Evolutionary conservation across 2,113 vertebrate species (phyloP), one percentile per base, ranked within the genome.

Genomic region (Motacilla alba): DNA sequence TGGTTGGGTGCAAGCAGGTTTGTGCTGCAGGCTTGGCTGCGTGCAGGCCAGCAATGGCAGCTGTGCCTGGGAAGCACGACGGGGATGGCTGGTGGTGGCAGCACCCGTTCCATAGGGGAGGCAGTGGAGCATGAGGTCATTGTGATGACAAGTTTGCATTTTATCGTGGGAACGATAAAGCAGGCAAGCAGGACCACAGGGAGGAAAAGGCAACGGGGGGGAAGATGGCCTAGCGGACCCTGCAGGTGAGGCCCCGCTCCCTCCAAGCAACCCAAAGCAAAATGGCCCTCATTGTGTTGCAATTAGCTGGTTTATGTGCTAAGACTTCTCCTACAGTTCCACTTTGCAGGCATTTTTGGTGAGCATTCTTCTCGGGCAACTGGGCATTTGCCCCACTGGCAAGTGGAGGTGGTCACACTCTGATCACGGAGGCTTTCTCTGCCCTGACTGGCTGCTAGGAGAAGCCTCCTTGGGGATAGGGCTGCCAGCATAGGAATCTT

Each of bases 161-260:
- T 35, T 35, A 35, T 47, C 47, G 9, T 4, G 3, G 17, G 24
- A 68, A 27, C 6, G 4, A 15, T 35, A 26, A 49, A 27, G 33
- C 33, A 68, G 24, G 66, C 24, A 27, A 49, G 33, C 33, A 20
- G 24, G 33, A 35, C 44, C 22, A 24, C 24, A 49, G 24, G 44
- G 16, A 49, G 17, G 44, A 35, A 68, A 35, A 68, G 23, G 66
- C 7, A 1, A 47, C 0, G 1, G 24, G 12, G 12, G 43, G 23
- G 17, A 47, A 11, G 8, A 22, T 26, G 44, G 31, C 44, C 3
- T 1, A 67, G 31, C 2, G 1, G 46, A 50, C 46, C 26, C n/a
- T 37, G 15, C 18, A 69, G 66, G 13, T 2, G 5, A 69, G n/a
- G 13, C 26, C 18, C 7, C 0, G 5, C n/a, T 50, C n/a, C 67